These are phyloP conservation scores for Cossypha niveicapilla DNA, from an alignment of 2,797 vertebrate genomes.

Conservation along the genomic window DNA sequence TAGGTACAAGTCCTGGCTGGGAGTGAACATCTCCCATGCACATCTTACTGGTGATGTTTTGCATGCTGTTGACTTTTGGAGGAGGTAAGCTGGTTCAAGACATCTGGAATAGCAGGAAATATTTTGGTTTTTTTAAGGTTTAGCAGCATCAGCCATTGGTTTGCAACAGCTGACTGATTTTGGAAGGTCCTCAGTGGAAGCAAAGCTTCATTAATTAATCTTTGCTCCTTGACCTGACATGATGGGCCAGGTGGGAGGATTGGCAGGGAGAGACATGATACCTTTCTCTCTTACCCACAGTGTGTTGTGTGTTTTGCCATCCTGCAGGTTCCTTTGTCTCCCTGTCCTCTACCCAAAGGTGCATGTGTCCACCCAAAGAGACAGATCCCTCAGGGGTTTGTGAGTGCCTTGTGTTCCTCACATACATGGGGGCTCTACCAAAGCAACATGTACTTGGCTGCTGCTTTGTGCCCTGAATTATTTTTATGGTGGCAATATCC, in stretches of 20 bases:
- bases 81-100: not conserved
- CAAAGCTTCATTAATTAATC: not conserved
- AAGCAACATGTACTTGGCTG: not conserved
- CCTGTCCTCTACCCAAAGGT: rapidly evolving
- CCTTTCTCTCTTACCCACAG: not conserved
- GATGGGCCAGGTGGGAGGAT: not conserved
- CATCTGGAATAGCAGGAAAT: not conserved
- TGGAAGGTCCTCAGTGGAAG: not conserved
- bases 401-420: not conserved
- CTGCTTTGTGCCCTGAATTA: not conserved
- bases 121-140: not conserved
- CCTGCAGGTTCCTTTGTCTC: not conserved
- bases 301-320: not conserved
- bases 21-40: not conserved
- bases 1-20: not conserved
- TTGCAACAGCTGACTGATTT: not conserved
- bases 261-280: rapidly evolving
- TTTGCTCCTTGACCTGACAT: not conserved
- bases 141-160: not conserved
- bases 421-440: not conserved
- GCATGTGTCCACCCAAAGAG: not conserved
- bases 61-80: not conserved
- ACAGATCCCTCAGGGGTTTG: not conserved
- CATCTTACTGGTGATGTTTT: not conserved
- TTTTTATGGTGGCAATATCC: not conserved